Evolutionary conservation across 2,888 invertebrate species (phyloP), one percentile per base, ranked within the genome.

Genomic region (Epinotia ramella): DNA sequence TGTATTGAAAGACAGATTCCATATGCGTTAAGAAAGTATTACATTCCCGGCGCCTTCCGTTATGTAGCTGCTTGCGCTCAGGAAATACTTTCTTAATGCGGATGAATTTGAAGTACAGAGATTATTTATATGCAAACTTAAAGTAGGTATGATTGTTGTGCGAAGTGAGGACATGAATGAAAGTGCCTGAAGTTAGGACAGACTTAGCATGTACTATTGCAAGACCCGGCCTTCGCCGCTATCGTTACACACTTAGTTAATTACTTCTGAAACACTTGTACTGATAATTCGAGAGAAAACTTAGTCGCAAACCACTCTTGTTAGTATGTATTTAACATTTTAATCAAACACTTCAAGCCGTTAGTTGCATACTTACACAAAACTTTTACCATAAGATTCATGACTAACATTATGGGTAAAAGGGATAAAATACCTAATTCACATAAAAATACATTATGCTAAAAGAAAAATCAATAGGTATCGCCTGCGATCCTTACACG

Each of bases 401-500:
- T 87, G 87, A 89, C 87, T 87, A 87, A 83, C 83, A 81, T 84
- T 83, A 88, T 86, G 84, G 86, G 86, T 87, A 86, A 86, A 87
- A 84, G 86, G 85, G 83, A 86, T 86, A 88, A 86, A 87, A 87
- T 87, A 87, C 84, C 85, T 89, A 88, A 88, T 85, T 89, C 86
- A 89, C 81, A 88, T 87, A 88, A 88, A 89, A 88, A 87, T 87
- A 90, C 87, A 88, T 89, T 92, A 92, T 83, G 87, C 91, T 93
- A 93, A 89, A 91, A 89, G 93, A 89, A 92, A 91, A 92, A 88
- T 80, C 87, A 90, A 91, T 72, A 86, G 79, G 87, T 93, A 93
- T 94, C 94, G 94, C 94, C 94, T 91, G 94, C 94, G 93, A 94
- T 87, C 94, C 88, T 86, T 85, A 84, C 84, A 89, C 88, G 88